Evolutionary conservation across 2,113 vertebrate genomes (phyloP).

Genomic region (Psittacus erithacus): DNA sequence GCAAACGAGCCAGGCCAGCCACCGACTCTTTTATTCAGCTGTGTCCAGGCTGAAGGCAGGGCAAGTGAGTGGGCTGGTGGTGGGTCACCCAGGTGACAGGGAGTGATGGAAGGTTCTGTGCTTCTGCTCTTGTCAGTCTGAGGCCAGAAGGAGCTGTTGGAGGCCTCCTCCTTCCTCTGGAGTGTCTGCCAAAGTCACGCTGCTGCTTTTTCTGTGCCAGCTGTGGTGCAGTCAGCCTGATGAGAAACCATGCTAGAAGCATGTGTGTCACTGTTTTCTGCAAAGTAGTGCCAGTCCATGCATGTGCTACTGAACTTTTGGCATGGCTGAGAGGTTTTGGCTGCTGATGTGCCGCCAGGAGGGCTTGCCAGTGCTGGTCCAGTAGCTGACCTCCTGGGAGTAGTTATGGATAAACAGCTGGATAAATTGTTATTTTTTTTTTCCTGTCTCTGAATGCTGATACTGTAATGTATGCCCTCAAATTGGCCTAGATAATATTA

Average conservation of each 20-base stretch:
- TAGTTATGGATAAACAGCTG: slow-evolving; percentile 19
- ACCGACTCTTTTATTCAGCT: not conserved
- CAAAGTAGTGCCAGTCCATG: not conserved
- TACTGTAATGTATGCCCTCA: not conserved
- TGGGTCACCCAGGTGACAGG: accelerated
- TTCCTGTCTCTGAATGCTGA: not conserved
- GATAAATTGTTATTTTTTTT: not conserved
- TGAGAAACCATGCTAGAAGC: accelerated
- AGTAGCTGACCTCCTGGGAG: slow-evolving; percentile 23
- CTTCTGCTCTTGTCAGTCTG: not conserved
- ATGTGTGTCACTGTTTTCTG: not conserved
- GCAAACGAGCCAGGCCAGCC: not conserved
- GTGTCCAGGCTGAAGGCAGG: not conserved
- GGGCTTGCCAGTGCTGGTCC: not conserved
- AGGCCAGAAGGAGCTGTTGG: not conserved
- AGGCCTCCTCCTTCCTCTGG: not conserved
- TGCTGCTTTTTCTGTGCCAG: not conserved
- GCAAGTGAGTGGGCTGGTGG: not conserved
- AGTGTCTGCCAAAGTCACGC: accelerated
- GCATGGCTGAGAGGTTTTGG: not conserved
- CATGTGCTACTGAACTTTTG: not conserved
- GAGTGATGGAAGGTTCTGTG: accelerated
- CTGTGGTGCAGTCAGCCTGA: accelerated
- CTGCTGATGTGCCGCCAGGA: not conserved
- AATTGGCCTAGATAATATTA: not conserved